Conservation (phyloP, 2,113 vertebrate genomes). For the Elaphurus davidianus region DNA sequence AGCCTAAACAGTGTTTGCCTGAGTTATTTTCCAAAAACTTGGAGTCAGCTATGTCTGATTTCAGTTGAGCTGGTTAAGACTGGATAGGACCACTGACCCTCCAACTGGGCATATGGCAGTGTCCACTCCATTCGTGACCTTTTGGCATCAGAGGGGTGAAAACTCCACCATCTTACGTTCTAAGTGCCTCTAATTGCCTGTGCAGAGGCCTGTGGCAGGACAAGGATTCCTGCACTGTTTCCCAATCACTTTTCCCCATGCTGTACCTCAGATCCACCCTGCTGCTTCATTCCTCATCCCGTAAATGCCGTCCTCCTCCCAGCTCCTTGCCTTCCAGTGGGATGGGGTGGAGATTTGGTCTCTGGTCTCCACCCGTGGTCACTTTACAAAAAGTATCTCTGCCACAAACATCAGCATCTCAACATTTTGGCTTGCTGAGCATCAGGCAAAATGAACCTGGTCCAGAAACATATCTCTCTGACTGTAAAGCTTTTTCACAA, state of each 20-base stretch:
- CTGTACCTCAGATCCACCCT: neutral
- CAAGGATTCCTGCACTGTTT: neutral
- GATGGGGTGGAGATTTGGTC: neutral
- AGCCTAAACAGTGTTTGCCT: neutral
- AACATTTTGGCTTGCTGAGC: neutral
- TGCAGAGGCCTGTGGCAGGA: neutral
- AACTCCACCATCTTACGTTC: neutral
- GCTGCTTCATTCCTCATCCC: neutral
- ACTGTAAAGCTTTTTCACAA: neutral
- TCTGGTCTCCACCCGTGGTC: rapidly evolving
- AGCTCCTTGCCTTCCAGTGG: neutral
- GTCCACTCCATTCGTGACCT: neutral
- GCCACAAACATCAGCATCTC: neutral
- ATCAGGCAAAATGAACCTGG: neutral
- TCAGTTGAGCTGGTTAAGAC: neutral
- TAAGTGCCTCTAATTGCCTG: neutral
- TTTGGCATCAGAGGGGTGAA: neutral
- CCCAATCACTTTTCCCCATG: neutral
- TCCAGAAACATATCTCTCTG: neutral
- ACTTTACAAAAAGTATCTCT: neutral
- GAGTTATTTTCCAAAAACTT: neutral
- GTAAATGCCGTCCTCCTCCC: neutral
- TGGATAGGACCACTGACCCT: neutral
- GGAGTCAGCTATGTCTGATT: neutral
- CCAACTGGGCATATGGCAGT: too few species aligned